Evolutionary conservation across 2,797 vertebrate genomes (phyloP).

Genomic region (Pseudotriccus pelzelni): DNA sequence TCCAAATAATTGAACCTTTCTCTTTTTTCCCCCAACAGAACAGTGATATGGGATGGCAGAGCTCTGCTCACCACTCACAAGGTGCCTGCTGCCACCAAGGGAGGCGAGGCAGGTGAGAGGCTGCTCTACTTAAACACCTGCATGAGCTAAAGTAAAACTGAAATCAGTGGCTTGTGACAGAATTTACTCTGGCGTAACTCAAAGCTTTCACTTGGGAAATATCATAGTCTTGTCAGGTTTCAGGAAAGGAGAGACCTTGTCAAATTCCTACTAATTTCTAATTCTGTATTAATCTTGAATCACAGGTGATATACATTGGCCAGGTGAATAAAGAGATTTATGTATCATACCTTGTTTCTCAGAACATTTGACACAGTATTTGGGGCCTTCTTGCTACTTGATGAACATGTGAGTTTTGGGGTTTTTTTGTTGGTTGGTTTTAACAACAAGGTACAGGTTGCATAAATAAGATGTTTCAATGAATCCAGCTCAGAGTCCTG

Average conservation of each 20-base stretch:
- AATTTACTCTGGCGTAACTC: neutral
- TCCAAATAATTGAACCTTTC: no score
- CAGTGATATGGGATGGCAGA: fast-evolving
- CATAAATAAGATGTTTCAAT: neutral
- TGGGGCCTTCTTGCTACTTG: neutral
- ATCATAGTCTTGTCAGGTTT: neutral
- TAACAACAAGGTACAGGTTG: neutral
- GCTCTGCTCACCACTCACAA: neutral
- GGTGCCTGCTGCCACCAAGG: neutral
- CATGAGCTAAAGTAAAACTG: neutral
- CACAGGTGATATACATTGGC: neutral
- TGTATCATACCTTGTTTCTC: neutral
- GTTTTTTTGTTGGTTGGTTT: neutral
- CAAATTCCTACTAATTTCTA: neutral
- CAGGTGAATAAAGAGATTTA: neutral
- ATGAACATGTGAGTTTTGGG: fast-evolving
- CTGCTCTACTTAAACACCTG: neutral
- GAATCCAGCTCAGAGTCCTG: neutral
- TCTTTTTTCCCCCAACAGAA: fast-evolving
- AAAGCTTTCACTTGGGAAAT: neutral
- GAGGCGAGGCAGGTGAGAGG: neutral
- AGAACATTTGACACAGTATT: neutral
- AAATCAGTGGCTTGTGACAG: neutral
- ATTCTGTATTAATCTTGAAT: neutral
- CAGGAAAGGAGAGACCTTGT: neutral